Evolutionary conservation across 1,140 invertebrate genomes (phyloP), one percentile per base, ranked within the genome.

Genomic region (Monomorium pharaonis): DNA sequence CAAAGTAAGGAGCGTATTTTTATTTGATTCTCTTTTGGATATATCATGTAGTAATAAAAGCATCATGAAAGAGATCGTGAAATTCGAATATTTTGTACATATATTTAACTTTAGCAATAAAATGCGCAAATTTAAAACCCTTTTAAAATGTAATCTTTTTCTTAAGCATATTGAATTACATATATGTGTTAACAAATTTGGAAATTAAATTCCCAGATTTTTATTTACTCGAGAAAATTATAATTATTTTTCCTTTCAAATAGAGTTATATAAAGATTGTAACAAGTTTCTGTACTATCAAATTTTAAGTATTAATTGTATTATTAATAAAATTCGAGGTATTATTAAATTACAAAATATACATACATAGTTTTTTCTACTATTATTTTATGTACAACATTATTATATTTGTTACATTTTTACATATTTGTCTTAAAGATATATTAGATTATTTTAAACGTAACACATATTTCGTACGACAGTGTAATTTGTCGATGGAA

Each of bases 1-100:
- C 77, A 80, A 80, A 80, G 63, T 80, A 54, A 80, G 62, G 9
- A 77, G 56, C 44, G 24, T 69, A 76, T 54, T 67, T 80, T 80
- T 80, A 69, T 69, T 80, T 80, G 51, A 80, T 67, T 80, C 44
- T 9, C 37, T 80, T 80, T 80, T 69, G 9, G 37, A 80, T 54
- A 54, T 80, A 80, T 80, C 63, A 69, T 33, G 60, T 37, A 37
- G 49, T 54, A 69, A 69, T 80, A 80, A 69, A 80, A 69, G 30
- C 33, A 69, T 49, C 33, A 69, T 49, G 49, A 3, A 42, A 27
- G 24, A 62, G 21, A 51, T 12, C n/a, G 47, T 14, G 33, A 54
- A 18, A 56, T 24, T 54, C 30, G 30, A 80, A 80, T 63, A 49
- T 65, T 78, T 65, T 10, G 30, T 37, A 42, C 12, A 33, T 33